Percentiles rank a stretch among this genome's conserved stretches.
Evolutionary conservation across 2,797 vertebrate genomes (phyloP).

Genomic region (Mycteria americana): DNA sequence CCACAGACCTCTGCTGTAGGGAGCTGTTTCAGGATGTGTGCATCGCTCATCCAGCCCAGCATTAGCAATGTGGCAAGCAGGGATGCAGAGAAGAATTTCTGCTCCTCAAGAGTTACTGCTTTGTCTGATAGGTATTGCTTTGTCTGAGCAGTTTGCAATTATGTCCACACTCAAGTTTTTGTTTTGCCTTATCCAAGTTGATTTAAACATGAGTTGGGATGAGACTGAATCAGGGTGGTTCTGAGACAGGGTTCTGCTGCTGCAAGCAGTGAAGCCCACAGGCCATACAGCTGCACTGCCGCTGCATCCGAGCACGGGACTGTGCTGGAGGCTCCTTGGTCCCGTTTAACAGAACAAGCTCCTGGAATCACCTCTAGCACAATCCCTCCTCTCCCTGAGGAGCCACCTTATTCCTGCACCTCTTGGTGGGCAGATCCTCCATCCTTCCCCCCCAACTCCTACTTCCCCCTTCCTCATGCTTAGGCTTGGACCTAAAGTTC

Average conservation of each 20-base stretch:
- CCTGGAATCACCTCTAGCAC: background rate
- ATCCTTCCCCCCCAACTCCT: background rate
- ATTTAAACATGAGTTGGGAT: background rate
- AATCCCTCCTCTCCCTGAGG: background rate
- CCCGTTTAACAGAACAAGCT: background rate
- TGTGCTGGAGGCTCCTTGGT: background rate
- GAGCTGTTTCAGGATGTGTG: background rate
- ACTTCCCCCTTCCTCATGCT: background rate
- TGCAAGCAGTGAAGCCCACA: background rate
- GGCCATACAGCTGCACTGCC: background rate
- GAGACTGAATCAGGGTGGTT: background rate
- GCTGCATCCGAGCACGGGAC: accelerated
- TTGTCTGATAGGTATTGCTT: background rate
- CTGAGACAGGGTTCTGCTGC: background rate
- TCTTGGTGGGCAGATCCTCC: background rate
- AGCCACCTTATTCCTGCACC: background rate
- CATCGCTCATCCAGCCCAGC: background rate
- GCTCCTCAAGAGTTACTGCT: background rate
- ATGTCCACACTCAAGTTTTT: background rate
- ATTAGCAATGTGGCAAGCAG: background rate
- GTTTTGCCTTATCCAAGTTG: background rate
- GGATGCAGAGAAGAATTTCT: background rate
- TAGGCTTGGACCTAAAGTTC: background rate
- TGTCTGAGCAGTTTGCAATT: background rate
- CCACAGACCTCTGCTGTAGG: background rate